Percentiles rank a stretch among this genome's conserved stretches.
Conservation (phyloP, 2,113 vertebrate genomes). For the Ginglymostoma cirratum region DNA sequence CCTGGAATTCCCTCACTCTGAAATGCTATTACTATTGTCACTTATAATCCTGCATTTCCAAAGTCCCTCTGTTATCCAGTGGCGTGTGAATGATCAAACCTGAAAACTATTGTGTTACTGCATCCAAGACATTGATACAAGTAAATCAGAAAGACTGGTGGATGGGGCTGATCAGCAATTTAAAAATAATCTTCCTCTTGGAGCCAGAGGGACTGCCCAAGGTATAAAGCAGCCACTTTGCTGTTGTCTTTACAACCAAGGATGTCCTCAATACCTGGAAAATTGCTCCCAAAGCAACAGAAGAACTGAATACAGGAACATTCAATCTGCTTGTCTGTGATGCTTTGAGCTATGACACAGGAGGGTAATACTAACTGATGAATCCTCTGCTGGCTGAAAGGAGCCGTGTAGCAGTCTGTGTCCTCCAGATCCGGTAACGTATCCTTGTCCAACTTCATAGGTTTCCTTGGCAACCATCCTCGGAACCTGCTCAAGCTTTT, state of each 20-base stretch:
- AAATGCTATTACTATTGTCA: too few species aligned
- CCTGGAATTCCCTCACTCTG: not conserved
- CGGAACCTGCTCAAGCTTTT: constrained; percentile 87
- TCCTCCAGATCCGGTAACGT: constrained; percentile 87
- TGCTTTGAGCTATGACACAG: not conserved
- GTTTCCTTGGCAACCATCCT: constrained; percentile 86
- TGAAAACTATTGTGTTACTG: not conserved
- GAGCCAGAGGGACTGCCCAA: not conserved
- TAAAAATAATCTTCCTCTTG: not conserved
- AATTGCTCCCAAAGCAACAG: not conserved
- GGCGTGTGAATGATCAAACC: not conserved
- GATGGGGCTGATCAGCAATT: not conserved
- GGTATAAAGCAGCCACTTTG: not conserved
- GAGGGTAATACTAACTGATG: constrained; percentile 75
- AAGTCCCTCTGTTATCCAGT: not conserved
- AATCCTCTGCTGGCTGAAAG: constrained; percentile 88
- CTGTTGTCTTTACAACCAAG: not conserved
- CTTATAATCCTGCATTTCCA: not conserved
- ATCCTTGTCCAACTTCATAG: constrained; percentile 84
- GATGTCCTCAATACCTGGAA: not conserved
- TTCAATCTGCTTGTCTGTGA: not conserved
- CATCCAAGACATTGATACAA: not conserved
- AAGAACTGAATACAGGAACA: not conserved
- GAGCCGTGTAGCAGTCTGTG: constrained; percentile 89
- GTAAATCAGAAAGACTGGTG: not conserved